Percentiles rank a stretch among this genome's conserved stretches.
Evolutionary conservation across 2,888 invertebrate species (phyloP).

Genomic region (Azorinus chamasolen): DNA sequence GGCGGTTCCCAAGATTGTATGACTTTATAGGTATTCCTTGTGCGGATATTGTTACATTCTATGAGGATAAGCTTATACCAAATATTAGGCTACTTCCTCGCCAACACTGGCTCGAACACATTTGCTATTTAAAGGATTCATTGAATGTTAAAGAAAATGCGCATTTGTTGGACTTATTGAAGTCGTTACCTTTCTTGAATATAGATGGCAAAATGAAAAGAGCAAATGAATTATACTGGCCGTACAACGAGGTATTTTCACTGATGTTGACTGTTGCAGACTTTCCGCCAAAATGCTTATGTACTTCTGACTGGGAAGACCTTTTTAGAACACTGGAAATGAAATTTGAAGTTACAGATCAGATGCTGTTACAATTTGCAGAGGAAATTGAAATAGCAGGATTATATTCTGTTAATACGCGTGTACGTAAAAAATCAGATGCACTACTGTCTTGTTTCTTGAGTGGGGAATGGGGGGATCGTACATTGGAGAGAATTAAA

Average conservation of each 20-base stretch:
- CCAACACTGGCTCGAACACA: conserved; percentile 11
- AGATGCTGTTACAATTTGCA: conserved; percentile 25
- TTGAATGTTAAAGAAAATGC: background rate
- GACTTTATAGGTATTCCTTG: background rate
- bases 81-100: background rate
- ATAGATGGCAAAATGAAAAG: background rate
- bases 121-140: conserved; percentile 4
- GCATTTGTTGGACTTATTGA: too few species aligned
- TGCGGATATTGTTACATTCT: background rate
- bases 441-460: conserved; percentile 3
- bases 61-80: conserved; percentile 3
- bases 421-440: background rate
- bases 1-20: background rate
- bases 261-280: conserved; percentile 1
- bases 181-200: background rate
- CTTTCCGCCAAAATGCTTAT: conserved; percentile 10
- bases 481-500: conserved; percentile 25
- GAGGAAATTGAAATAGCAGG: conserved; percentile 5
- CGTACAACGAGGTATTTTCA: background rate
- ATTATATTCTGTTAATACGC: background rate
- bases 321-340: conserved; percentile 25
- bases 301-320: conserved; percentile 8
- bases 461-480: conserved; percentile 1
- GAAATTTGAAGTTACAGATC: conserved; percentile 23
- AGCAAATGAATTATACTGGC: background rate